Evolutionary conservation across 2,888 invertebrate species (phyloP), one percentile per base, ranked within the genome.

Genomic region (Stenchaetothrips biformis): DNA sequence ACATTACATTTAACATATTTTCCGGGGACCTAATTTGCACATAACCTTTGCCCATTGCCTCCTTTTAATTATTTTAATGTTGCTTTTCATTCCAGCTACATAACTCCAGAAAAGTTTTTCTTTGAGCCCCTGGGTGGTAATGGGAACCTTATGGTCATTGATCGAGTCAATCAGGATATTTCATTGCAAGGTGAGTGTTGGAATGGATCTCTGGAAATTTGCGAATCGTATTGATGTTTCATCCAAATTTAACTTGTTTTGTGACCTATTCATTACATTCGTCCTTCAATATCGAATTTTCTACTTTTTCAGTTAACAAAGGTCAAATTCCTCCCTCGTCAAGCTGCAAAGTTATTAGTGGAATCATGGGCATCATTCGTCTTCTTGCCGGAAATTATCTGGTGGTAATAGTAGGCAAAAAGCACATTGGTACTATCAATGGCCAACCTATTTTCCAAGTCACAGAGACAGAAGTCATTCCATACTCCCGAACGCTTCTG

Each of bases 81-180:
- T 37, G 37, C 37, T 2, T 37, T 37, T 37, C 1, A 37, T 37
- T 89, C 81, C 85, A 95, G 95, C 84, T 95, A 95, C 84, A 92
- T 92, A 83, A 95, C 96, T n/a, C 91, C 94, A 79, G 97, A 97
- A 84, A 94, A 94, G 86, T 96, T 97, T 87, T 94, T 93, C 85
- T 90, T 97, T 83, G 95, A 96, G 87, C 95, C 97, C 18, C 91
- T 92, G 82, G 90, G 78, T 48, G 67, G 80, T 79, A 21, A 49
- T 77, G 91, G 91, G 84, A 93, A 95, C 86, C 87, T 96, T 81
- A 88, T 98, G 84, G 90, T 95, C 80, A 95, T 98, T 84, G 96
- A 98, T 86, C 90, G 97, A 85, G 89, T 94, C 81, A 92, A 92
- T 82, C 92, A 92, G 84, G 92, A 93, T 85, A 91, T 93, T 81